These are phyloP conservation scores for Dunckerocampus dactyliophorus DNA, from an alignment of 2,113 vertebrate species.

Conservation along the genomic window DNA sequence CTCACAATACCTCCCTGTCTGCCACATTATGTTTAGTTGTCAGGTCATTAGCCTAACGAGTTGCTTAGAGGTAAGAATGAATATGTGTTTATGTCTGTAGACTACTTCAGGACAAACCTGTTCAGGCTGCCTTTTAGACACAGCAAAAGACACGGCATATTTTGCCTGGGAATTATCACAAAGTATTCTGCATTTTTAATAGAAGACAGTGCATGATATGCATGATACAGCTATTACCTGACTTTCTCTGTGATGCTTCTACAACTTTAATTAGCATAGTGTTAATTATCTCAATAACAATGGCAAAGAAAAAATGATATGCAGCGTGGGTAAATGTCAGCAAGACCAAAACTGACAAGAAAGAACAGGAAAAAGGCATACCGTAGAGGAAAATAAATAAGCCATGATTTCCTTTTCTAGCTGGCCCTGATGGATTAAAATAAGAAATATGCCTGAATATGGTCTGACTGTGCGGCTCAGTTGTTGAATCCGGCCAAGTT, in stretches of 20 bases:
- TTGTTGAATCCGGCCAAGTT: slow-evolving; percentile 49
- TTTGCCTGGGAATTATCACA: no score
- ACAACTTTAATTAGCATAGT: no score
- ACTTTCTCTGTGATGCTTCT: no score
- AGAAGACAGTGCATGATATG: no score
- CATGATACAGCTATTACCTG: no score
- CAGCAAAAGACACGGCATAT: neutral
- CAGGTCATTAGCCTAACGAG: neutral
- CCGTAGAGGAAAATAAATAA: neutral
- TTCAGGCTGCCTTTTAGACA: neutral
- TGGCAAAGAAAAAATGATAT: no score
- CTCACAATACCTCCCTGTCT: neutral
- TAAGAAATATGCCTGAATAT: slow-evolving; percentile 47
- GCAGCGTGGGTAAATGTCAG: neutral
- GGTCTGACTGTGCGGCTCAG: slow-evolving; percentile 43
- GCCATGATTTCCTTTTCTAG: neutral
- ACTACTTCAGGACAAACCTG: neutral
- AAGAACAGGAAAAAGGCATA: neutral
- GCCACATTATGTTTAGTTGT: slow-evolving; percentile 4
- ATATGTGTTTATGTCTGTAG: neutral
- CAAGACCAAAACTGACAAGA: neutral
- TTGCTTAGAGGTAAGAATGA: neutral
- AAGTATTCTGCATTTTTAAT: neutral
- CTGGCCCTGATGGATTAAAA: neutral
- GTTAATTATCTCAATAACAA: no score